Evolutionary conservation across 2,888 invertebrate species (phyloP), one percentile per base, ranked within the genome.

Genomic region (Meliscaeva auricollis): DNA sequence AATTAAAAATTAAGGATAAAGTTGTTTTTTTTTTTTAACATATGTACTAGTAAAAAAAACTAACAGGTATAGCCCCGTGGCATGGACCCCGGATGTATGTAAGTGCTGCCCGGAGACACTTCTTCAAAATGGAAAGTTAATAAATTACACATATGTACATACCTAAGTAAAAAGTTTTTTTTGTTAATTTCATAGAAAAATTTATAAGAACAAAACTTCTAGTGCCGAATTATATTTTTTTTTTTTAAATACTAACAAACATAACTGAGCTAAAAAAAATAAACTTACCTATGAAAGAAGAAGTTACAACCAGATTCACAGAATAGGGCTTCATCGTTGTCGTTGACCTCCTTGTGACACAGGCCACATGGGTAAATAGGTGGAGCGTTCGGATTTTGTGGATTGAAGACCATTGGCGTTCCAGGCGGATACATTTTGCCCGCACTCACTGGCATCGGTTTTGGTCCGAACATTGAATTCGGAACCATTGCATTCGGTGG

Each of bases 251-350:
- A 38, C 13, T 11, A 11, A 38, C 38, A 38, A 9, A 13, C 38
- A 22, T 46, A 44, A 48, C 38, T 13, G 26, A 50, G 20, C 35
- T 48, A 22, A 38, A 20, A 26, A n/a, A 41, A n/a, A 30, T 30
- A n/a, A 9, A 74, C 91, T 94, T 91, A 97, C 97, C 97, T 96
- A 93, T 99, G 99, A 93, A 98, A 99, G 97, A 98, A 99, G 93
- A 99, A 99, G 94, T 98, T 98, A 93, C 99, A 99, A 75, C 98
- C 98, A 89, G 98, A 98, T 93, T 99, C 99, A 93, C 99, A 99
- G 88, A 98, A 94, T 88, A 98, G 98, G 79, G 98, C 98, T 93
- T 99, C 98, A 93, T 99, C 99, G 93, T 98, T 98, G 93, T 99
- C 99, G 93, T 98, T 98, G 76, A 98, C 97, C 94, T 99, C 99